phyloP scores from a whole-genome alignment of 2,797 vertebrate species.

The Champsocephalus gunnari region DNA sequence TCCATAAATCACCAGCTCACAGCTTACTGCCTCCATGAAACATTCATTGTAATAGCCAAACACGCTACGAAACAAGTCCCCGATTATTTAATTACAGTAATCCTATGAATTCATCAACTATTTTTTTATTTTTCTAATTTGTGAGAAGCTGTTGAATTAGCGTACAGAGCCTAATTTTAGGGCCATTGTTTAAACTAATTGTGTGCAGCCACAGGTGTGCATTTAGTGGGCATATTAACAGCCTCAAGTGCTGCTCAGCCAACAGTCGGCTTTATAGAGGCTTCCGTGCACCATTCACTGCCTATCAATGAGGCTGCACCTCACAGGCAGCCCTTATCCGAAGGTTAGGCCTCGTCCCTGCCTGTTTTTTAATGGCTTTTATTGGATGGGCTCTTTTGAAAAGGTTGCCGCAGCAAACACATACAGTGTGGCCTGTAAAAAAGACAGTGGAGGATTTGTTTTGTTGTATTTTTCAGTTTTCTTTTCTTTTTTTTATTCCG shows the following conservation, averaged over 20 bases:
- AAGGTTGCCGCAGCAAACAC: constrained; percentile 42
- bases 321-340: constrained; percentile 32
- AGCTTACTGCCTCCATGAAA: not conserved
- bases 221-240: constrained; percentile 34
- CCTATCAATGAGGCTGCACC: constrained; percentile 46
- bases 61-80: not conserved
- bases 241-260: constrained; percentile 38
- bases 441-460: not conserved
- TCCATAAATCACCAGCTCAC: not conserved
- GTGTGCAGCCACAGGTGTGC: constrained; percentile 67
- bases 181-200: constrained; percentile 24
- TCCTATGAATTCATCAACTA: not conserved
- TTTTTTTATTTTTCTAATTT: not conserved
- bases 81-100: not conserved
- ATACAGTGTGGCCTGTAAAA: constrained; percentile 9
- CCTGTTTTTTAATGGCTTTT: constrained; percentile 38
- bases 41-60: not conserved
- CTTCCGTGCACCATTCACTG: constrained; percentile 37
- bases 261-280: constrained; percentile 31
- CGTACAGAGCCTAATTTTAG: constrained; percentile 5
- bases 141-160: not conserved
- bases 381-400: constrained; percentile 30
- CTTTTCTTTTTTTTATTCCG: not conserved
- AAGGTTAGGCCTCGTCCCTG: constrained; percentile 45
- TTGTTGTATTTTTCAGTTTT: too few relatives aligned